phyloP scores from a whole-genome alignment of 2,888 invertebrate genomes.

The Thysanoteuthis rhombus region DNA sequence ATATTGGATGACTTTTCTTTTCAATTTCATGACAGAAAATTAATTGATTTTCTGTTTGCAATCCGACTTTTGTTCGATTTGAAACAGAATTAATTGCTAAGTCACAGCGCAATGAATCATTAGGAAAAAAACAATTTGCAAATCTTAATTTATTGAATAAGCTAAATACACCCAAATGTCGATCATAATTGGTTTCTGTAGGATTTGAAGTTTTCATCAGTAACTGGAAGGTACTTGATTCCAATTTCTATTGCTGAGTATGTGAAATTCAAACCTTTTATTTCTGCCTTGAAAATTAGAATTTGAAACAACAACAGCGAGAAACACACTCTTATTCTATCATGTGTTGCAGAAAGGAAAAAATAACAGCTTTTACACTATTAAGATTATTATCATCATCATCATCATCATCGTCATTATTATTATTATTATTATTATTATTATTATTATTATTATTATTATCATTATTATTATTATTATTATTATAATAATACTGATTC shows the following conservation, averaged over 20 bases:
- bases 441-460: too few relatives aligned
- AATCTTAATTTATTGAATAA: background rate
- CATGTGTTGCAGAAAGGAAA: too few relatives aligned
- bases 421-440: too few relatives aligned
- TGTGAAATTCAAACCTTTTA: background rate
- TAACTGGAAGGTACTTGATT: background rate
- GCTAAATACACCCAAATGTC: background rate
- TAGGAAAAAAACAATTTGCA: background rate
- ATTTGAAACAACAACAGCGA: too few relatives aligned
- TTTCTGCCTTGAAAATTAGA: too few relatives aligned
- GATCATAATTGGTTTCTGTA: background rate
- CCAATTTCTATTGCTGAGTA: background rate
- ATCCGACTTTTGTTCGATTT: background rate
- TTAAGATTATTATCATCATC: too few relatives aligned
- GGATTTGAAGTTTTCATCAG: background rate
- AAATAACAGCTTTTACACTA: too few relatives aligned
- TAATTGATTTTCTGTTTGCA: background rate
- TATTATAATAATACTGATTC: too few relatives aligned
- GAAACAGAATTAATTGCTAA: background rate
- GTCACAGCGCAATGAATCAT: background rate
- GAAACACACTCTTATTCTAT: too few relatives aligned
- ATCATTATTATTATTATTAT: too few relatives aligned
- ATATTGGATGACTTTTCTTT: background rate
- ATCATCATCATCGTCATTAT: too few relatives aligned
- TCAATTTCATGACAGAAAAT: conserved; percentile 12